phyloP scores from a whole-genome alignment of 2,888 invertebrate genomes.

The Pollenia griseotomentosa region DNA sequence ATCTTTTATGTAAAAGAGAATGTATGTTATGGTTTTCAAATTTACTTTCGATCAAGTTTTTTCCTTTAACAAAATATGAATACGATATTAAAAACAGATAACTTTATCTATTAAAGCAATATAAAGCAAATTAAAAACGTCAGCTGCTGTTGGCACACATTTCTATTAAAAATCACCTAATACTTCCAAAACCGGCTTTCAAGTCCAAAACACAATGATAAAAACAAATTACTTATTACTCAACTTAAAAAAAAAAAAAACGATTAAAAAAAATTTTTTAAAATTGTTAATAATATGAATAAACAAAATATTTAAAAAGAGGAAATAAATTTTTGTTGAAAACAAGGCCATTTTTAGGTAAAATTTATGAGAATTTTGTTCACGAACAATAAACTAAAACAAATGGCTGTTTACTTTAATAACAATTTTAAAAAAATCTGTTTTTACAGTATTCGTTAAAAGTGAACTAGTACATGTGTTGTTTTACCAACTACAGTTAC shows the following conservation, averaged over 20 bases:
- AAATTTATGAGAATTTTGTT: slow-evolving; percentile 28
- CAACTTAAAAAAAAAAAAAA: slow-evolving; percentile 3
- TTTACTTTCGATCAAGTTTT: not conserved
- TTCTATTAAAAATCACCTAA: slow-evolving; percentile 8
- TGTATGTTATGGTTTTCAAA: not conserved
- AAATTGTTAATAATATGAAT: slow-evolving; percentile 20
- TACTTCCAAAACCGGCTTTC: slow-evolving; percentile 45
- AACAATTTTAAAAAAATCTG: not conserved
- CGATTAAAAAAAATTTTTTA: not conserved
- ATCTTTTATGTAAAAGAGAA: too few species aligned
- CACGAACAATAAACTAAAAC: slow-evolving; percentile 22
- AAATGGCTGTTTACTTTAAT: slow-evolving; percentile 35
- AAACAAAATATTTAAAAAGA: slow-evolving; percentile 47
- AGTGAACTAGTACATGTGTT: not conserved
- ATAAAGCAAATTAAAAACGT: not conserved
- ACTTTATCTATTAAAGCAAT: too few species aligned
- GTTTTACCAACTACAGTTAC: slow-evolving; percentile 24
- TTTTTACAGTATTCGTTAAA: not conserved
- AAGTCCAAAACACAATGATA: not conserved
- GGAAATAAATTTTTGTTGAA: slow-evolving; percentile 42
- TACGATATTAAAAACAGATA: slow-evolving; percentile 1
- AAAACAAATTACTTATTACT: slow-evolving; percentile 22
- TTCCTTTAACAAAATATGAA: not conserved
- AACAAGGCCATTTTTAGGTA: slow-evolving; percentile 40
- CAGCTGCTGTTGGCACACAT: not conserved